phyloP scores from a whole-genome alignment of 2,797 vertebrate genomes.

The Rhodeus uyekii region DNA sequence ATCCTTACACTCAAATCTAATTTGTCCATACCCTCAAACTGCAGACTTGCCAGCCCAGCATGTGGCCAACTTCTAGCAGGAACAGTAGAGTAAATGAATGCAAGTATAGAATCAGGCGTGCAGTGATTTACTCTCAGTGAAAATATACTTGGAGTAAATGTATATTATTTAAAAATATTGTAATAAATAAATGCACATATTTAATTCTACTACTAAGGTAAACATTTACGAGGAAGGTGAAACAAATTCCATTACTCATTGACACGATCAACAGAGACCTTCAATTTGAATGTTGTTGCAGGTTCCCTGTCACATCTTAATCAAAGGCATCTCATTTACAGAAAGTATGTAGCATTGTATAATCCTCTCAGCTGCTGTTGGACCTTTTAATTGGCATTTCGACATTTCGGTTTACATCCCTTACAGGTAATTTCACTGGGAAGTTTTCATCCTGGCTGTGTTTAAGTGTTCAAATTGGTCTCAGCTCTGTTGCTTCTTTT shows the following conservation, averaged over 20 bases:
- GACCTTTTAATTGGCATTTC: conserved; percentile 54
- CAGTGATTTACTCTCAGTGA: not conserved
- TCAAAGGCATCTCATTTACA: conserved; percentile 8
- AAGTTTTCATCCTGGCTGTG: conserved; percentile 36
- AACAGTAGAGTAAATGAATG: conserved; percentile 7
- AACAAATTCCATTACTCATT: not conserved
- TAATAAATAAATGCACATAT: not conserved
- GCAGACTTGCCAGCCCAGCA: conserved; percentile 3
- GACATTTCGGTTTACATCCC: conserved; percentile 47
- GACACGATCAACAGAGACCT: not conserved
- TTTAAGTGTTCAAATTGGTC: conserved; percentile 51
- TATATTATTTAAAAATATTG: too few species aligned
- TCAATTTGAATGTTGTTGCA: not conserved
- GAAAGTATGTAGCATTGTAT: not conserved
- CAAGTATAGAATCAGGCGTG: not conserved
- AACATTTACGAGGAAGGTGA: not conserved
- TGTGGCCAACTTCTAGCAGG: not conserved
- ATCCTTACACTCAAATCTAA: conserved; percentile 7
- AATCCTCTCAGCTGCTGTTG: conserved; percentile 51
- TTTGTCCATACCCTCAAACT: conserved; percentile 2
- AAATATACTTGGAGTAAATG: not conserved
- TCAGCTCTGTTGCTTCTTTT: conserved; percentile 60
- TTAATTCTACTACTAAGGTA: not conserved
- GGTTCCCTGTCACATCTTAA: not conserved
- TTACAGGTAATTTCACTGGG: conserved; percentile 40